A percentile compares a stretch with the other conserved stretches of the same genome.
Conservation (phyloP, 53 echinoderm and acorn worm genomes). For the Echinometra lucunter region DNA sequence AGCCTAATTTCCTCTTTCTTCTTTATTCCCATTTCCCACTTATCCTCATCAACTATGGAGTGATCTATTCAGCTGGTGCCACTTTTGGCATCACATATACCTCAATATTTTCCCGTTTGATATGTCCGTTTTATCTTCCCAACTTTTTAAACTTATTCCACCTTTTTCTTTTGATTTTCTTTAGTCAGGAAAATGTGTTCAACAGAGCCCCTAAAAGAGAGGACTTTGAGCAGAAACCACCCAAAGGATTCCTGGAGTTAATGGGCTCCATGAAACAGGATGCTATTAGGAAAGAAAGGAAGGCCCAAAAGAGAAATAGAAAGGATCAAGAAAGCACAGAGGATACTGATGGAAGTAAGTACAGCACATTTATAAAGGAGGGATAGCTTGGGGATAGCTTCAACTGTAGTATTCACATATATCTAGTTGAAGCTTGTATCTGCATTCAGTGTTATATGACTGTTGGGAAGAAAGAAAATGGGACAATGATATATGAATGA, state of each 20-base stretch:
- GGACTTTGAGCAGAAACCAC: slow-evolving; percentile 66
- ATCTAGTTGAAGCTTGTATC: no score
- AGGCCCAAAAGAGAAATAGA: slow-evolving; percentile 24
- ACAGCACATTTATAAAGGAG: no score
- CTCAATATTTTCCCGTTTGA: no score
- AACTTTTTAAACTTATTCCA: background rate
- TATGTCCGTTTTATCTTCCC: no score
- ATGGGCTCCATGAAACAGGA: slow-evolving; percentile 28
- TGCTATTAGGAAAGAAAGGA: background rate
- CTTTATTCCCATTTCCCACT: no score
- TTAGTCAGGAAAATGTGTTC: slow-evolving; percentile 56
- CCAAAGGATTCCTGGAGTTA: slow-evolving; percentile 54
- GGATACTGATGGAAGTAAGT: slow-evolving; percentile 17
- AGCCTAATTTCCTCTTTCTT: no score
- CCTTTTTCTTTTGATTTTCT: background rate
- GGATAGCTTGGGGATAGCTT: background rate
- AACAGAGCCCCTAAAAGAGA: slow-evolving; percentile 64
- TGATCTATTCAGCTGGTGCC: no score
- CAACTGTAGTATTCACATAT: background rate
- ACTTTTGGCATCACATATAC: no score
- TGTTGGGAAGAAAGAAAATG: background rate
- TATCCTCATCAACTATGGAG: no score
- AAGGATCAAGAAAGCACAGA: background rate
- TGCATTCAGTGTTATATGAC: background rate
- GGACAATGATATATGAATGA: background rate